Evolutionary conservation across 2,113 vertebrate genomes (phyloP).

Genomic region (Galemys pyrenaicus): DNA sequence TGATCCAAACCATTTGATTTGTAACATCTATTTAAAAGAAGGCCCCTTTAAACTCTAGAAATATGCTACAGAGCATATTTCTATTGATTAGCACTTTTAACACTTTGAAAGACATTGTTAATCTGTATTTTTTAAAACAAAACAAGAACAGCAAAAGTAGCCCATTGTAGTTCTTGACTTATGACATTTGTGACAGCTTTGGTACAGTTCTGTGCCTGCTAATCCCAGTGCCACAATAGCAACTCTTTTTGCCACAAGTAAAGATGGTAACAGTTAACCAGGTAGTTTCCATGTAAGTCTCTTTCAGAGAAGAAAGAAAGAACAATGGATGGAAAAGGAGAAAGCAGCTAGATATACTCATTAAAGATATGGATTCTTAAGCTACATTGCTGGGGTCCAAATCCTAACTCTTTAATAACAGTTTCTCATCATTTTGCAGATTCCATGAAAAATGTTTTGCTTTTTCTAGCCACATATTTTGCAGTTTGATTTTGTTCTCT

Average conservation of each 20-base stretch:
- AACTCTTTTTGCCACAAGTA: neutral
- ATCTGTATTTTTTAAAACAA: conserved; percentile 7
- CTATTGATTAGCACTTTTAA: neutral
- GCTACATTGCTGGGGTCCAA: neutral
- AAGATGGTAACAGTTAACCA: neutral
- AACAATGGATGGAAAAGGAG: neutral
- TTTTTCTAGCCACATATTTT: neutral
- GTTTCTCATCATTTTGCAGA: neutral
- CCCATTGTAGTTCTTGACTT: neutral
- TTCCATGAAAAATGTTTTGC: neutral
- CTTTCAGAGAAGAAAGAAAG: conserved; percentile 34
- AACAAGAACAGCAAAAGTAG: neutral
- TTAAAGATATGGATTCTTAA: neutral
- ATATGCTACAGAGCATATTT: neutral
- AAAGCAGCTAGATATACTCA: neutral
- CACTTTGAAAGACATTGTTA: neutral
- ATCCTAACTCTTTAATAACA: neutral
- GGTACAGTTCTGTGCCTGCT: neutral
- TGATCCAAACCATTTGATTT: neutral
- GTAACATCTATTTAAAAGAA: neutral
- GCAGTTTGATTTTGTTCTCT: neutral
- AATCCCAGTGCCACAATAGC: neutral
- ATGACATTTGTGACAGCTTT: neutral
- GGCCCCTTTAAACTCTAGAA: neutral
- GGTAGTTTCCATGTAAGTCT: neutral